phyloP scores from a whole-genome alignment of 2,888 invertebrate genomes.

The Asteroscopus sphinx region DNA sequence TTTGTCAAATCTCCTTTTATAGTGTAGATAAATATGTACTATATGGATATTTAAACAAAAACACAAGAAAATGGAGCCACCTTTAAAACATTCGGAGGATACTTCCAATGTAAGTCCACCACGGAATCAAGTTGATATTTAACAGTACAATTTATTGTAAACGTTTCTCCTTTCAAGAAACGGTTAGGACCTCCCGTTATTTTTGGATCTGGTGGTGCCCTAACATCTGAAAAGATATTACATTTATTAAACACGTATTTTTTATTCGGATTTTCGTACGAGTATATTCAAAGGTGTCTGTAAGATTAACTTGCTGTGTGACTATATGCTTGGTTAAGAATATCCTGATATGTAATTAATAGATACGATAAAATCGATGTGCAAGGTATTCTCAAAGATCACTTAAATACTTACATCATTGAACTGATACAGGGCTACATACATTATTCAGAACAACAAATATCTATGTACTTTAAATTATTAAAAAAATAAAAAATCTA shows the following conservation, averaged over 20 bases:
- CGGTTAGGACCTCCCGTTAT: conserved; percentile 51
- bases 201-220: conserved; percentile 64
- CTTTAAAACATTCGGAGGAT: conserved; percentile 58
- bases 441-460: neutral
- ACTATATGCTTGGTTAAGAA: neutral
- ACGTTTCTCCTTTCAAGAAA: conserved; percentile 76
- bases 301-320: conserved; percentile 12
- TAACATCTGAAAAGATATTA: conserved; percentile 57
- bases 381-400: conserved; percentile 18
- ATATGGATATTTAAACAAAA: no score
- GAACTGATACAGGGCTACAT: conserved; percentile 8
- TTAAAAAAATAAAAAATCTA: no score
- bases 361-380: neutral
- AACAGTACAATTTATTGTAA: conserved; percentile 78
- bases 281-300: conserved; percentile 2
- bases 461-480: neutral
- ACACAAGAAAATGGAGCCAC: conserved; percentile 41
- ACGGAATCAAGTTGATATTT: conserved; percentile 64
- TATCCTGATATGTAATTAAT: neutral
- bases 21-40: no score
- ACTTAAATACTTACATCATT: neutral
- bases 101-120: conserved; percentile 69
- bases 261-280: neutral
- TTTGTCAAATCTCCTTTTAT: no score
- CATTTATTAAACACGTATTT: conserved; percentile 2